Percentiles rank a stretch among this genome's conserved stretches.
phyloP scores from a whole-genome alignment of 1,140 invertebrate species.

The Zophobas morio region DNA sequence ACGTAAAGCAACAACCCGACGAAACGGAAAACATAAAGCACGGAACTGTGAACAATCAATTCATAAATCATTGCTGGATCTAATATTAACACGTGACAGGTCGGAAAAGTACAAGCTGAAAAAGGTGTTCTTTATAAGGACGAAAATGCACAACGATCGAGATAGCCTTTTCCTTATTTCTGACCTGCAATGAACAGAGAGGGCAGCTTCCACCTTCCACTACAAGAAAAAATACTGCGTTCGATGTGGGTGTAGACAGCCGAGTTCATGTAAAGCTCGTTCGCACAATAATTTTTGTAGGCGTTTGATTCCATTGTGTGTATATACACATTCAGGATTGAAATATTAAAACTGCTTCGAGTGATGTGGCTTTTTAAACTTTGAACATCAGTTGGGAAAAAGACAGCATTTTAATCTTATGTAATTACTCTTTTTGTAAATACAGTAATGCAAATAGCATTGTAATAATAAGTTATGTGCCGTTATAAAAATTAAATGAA shows the following conservation, averaged over 20 bases:
- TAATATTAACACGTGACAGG: conserved; percentile 50
- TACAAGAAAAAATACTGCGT: conserved; percentile 28
- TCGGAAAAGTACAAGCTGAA: conserved; percentile 43
- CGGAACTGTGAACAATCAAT: conserved; percentile 46
- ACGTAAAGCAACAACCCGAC: conserved; percentile 17
- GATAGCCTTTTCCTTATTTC: conserved; percentile 35
- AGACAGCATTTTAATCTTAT: not conserved
- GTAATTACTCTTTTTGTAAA: too few relatives aligned
- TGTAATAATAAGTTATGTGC: too few relatives aligned
- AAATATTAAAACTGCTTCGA: conserved; percentile 35
- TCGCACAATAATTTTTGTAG: conserved; percentile 50
- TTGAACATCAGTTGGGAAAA: not conserved
- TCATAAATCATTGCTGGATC: conserved; percentile 45
- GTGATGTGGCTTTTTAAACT: not conserved
- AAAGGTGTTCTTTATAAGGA: conserved; percentile 44
- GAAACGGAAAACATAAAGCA: conserved; percentile 41
- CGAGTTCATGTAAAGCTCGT: conserved; percentile 49
- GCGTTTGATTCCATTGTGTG: conserved; percentile 47
- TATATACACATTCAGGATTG: conserved; percentile 43
- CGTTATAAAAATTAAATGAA: too few relatives aligned
- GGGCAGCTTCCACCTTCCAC: conserved; percentile 38
- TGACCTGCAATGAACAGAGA: conserved; percentile 11
- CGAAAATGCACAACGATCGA: conserved; percentile 17
- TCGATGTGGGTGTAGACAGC: conserved; percentile 44
- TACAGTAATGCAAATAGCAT: too few relatives aligned